These are phyloP conservation scores for Fregetta grallaria DNA, from an alignment of 2,113 vertebrate species.

Conservation along the genomic window DNA sequence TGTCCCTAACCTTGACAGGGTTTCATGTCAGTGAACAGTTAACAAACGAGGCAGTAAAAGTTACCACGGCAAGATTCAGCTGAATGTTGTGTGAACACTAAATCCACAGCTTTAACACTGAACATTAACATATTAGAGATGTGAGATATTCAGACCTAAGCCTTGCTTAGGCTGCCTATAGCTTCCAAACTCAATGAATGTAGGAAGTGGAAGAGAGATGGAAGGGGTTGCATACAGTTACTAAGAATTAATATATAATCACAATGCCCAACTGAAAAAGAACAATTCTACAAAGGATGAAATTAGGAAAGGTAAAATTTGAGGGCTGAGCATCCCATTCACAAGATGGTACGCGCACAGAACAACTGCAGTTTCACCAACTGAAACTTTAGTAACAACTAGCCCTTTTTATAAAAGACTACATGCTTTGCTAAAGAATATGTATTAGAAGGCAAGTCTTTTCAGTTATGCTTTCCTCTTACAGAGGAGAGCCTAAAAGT, in stretches of 20 bases:
- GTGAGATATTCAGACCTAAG: not conserved
- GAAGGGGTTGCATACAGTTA: not conserved
- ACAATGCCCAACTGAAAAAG: not conserved
- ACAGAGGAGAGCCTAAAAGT: not conserved
- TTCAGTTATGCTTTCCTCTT: not conserved
- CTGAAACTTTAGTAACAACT: not conserved
- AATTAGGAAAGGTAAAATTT: not conserved
- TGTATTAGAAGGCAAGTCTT: not conserved
- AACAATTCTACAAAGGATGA: not conserved
- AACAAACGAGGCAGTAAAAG: not conserved
- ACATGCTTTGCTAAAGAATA: not conserved
- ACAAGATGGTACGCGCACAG: fast-evolving
- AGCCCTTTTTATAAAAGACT: not conserved
- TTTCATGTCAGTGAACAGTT: not conserved
- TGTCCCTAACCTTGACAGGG: not conserved
- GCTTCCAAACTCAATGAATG: not conserved
- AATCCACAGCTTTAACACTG: not conserved
- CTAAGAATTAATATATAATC: not conserved
- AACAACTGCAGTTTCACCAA: not conserved
- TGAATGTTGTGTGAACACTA: not conserved
- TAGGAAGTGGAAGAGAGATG: not conserved
- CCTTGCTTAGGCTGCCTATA: not conserved
- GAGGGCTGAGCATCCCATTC: not conserved
- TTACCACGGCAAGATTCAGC: not conserved
- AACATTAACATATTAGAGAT: not conserved